Evolutionary conservation across 2,113 vertebrate species (phyloP).

Genomic region (Lepisosteus osseus): DNA sequence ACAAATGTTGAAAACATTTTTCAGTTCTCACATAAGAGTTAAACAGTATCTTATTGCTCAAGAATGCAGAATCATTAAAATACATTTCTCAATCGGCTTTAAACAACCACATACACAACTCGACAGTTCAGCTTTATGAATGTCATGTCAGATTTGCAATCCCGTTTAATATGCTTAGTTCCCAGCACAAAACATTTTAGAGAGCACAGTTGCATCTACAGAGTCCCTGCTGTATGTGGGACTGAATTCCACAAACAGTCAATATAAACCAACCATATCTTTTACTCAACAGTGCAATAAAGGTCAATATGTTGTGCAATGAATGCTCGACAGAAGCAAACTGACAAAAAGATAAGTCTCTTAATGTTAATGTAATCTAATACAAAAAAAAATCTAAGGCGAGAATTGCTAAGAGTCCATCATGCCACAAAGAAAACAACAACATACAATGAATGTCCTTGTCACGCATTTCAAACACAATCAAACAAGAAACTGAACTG

Average conservation of each 20-base stretch:
- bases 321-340: not conserved
- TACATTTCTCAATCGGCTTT: not conserved
- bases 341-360: not conserved
- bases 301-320: not conserved
- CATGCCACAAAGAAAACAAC: no score
- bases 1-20: no score
- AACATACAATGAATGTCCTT: no score
- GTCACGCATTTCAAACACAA: no score
- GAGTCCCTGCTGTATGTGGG: not conserved
- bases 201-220: constrained; percentile 2
- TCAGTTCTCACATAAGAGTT: no score
- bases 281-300: not conserved
- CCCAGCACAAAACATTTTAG: not conserved
- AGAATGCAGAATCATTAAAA: constrained; percentile 8
- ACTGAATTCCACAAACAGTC: not conserved
- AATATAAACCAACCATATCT: not conserved
- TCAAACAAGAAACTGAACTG: no score
- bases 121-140: constrained; percentile 11
- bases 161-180: constrained; percentile 19
- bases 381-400: no score
- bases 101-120: constrained; percentile 1
- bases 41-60: not conserved
- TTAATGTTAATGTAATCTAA: no score
- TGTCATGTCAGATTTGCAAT: constrained; percentile 43
- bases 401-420: no score